These are phyloP conservation scores for Hyposoter dolosus DNA, from an alignment of 2,888 invertebrate genomes.

Conservation along the genomic window DNA sequence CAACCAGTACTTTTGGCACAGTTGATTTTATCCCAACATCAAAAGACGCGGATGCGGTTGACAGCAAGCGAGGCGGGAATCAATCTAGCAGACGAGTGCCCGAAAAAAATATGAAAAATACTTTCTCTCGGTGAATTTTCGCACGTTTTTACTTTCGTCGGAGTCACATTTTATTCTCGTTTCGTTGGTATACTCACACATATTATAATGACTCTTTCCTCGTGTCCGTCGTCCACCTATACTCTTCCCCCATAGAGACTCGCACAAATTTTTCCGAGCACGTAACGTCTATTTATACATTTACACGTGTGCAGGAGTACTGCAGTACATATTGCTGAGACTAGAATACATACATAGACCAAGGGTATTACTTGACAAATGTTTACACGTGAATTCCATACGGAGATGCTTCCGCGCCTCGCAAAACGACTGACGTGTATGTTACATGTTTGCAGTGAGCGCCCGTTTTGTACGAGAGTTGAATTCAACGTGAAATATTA, in stretches of 20 bases:
- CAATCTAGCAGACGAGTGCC: neutral
- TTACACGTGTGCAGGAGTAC: neutral
- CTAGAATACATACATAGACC: constrained; percentile 12
- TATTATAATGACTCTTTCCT: constrained; percentile 18
- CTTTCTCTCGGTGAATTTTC: constrained; percentile 14
- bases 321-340: constrained; percentile 12
- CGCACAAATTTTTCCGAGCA: constrained; percentile 37
- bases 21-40: neutral
- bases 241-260: constrained; percentile 16
- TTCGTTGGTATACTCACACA: neutral
- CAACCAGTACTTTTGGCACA: neutral
- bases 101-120: constrained; percentile 29
- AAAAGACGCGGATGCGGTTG: neutral
- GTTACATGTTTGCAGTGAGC: constrained; percentile 22
- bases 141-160: constrained; percentile 36
- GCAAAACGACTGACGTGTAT: constrained; percentile 47
- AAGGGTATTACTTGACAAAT: constrained; percentile 57
- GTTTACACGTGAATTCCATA: constrained; percentile 65
- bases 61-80: neutral
- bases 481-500: constrained; percentile 59
- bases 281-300: constrained; percentile 35
- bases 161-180: constrained; percentile 17
- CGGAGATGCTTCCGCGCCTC: constrained; percentile 42
- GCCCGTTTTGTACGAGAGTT: constrained; percentile 56
- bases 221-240: neutral